Evolutionary conservation across 2,888 invertebrate genomes (phyloP).

Genomic region (Drosophila niveifrons): DNA sequence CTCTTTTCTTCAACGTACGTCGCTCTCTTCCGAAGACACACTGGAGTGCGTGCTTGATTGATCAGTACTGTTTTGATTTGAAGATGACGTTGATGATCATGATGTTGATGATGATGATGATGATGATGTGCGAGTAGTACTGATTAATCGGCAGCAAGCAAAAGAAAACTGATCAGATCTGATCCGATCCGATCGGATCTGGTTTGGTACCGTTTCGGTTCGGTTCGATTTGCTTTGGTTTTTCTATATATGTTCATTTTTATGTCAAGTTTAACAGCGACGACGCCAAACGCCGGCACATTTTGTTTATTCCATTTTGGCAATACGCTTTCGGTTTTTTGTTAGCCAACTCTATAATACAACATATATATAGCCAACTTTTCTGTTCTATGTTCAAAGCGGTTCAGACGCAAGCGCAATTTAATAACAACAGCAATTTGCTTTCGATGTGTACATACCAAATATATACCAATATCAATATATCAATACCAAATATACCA

Average conservation of each 20-base stretch:
- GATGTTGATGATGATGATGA: too few species aligned
- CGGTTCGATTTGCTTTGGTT: conserved; percentile 63
- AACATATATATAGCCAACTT: conserved; percentile 30
- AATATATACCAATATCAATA: conserved; percentile 35
- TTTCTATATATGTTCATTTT: conserved; percentile 34
- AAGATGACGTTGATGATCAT: background rate
- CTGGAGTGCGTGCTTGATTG: conserved; percentile 46
- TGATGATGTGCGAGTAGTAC: conserved; percentile 12
- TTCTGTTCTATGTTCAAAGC: conserved; percentile 45
- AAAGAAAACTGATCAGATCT: conserved; percentile 17
- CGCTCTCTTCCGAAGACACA: conserved; percentile 51
- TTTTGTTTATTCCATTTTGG: conserved; percentile 75
- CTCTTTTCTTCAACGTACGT: conserved; percentile 57
- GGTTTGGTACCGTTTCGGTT: conserved; percentile 41
- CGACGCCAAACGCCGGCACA: conserved; percentile 79
- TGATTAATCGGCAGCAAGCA: conserved; percentile 45
- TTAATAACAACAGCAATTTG: conserved; percentile 63
- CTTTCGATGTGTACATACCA: conserved; percentile 71
- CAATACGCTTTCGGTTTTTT: conserved; percentile 77
- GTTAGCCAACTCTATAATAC: conserved; percentile 64
- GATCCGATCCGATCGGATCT: background rate
- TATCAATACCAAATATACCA: conserved; percentile 29
- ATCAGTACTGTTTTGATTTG: conserved; percentile 42
- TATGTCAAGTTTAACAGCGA: conserved; percentile 78
- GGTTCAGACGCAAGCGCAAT: conserved; percentile 49